phyloP scores from a whole-genome alignment of 2,888 invertebrate species.

The Pharmacophagus antenor region DNA sequence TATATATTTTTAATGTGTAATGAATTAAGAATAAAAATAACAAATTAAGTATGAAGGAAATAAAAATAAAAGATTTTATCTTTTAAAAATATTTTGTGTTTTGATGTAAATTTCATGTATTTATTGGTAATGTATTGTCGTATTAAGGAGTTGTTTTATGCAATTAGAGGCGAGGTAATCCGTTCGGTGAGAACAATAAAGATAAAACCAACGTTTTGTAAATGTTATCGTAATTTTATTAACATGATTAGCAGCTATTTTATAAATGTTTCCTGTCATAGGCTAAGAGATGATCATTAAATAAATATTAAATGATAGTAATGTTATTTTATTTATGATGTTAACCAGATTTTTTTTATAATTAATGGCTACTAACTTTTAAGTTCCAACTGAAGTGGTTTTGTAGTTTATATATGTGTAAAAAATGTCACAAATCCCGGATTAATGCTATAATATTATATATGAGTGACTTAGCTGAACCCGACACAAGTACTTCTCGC shows the following conservation, averaged over 20 bases:
- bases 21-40: too few species aligned
- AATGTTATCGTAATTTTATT: constrained; percentile 74
- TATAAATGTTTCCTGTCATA: constrained; percentile 77
- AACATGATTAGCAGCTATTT: constrained; percentile 75
- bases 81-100: not conserved
- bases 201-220: constrained; percentile 55
- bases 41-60: too few species aligned
- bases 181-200: constrained; percentile 45
- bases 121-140: constrained; percentile 16
- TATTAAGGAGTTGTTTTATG: constrained; percentile 29
- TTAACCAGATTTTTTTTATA: not conserved
- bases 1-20: too few species aligned
- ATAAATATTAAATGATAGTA: constrained; percentile 63
- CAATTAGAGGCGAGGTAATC: constrained; percentile 47
- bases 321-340: constrained; percentile 13
- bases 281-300: constrained; percentile 71
- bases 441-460: too few species aligned
- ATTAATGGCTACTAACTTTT: not conserved
- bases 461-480: too few species aligned
- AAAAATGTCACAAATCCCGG: too few species aligned
- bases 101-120: not conserved
- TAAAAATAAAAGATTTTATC: too few species aligned
- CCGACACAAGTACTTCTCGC: too few species aligned
- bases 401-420: too few species aligned
- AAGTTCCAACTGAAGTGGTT: too few species aligned